Percentiles rank a stretch among this genome's conserved stretches.
Evolutionary conservation across 2,797 vertebrate species (phyloP).

Genomic region (Acanthornis magna): DNA sequence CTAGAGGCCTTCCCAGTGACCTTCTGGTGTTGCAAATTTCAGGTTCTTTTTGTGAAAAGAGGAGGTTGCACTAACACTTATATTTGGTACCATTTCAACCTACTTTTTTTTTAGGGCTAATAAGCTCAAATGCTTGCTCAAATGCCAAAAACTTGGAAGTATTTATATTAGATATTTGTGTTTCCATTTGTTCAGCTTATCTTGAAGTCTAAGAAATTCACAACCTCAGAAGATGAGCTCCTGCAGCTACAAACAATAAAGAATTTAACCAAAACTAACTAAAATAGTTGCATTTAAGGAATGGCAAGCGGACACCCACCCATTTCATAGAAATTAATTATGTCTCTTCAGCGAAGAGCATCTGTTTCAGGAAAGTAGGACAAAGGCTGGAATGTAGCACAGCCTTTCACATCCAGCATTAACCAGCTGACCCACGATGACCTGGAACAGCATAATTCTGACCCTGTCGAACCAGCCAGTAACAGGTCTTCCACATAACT

Average conservation of each 20-base stretch:
- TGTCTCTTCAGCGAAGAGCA: neutral
- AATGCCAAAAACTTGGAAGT: neutral
- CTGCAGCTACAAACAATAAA: neutral
- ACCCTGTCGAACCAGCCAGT: neutral
- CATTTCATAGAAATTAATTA: neutral
- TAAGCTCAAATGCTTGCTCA: neutral
- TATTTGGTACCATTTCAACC: neutral
- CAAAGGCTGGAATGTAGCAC: neutral
- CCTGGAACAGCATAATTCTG: neutral
- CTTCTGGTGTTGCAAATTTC: neutral
- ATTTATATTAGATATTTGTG: neutral
- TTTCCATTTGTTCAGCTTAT: neutral
- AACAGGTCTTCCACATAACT: neutral
- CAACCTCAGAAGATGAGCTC: neutral
- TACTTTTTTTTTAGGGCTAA: neutral
- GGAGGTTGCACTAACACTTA: neutral
- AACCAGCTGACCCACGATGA: neutral
- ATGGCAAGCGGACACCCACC: neutral
- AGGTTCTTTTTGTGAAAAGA: neutral
- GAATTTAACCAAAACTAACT: neutral
- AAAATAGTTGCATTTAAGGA: neutral
- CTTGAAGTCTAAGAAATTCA: neutral
- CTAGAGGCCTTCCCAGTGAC: neutral
- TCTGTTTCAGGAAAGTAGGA: neutral
- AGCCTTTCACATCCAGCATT: neutral